Base-by-base conservation (phyloP, 2,113 vertebrate species). In the Zeus faber region DNA sequence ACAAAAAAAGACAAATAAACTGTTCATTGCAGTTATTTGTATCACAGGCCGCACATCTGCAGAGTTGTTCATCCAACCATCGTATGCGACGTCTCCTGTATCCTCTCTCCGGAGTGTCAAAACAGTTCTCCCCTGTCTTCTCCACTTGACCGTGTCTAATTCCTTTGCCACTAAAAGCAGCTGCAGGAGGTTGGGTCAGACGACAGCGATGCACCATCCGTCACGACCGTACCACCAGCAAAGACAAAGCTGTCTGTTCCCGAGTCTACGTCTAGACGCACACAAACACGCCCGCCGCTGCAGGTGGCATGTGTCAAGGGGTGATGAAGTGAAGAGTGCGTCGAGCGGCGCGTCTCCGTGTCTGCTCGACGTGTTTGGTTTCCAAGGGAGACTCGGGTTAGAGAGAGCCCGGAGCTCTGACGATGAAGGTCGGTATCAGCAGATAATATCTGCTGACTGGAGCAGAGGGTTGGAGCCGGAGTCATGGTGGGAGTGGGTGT, bases 391-490 rank as follows among this genome's bases (percentile, higher is more conserved):
- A 27, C 11, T 48, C 10, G 2, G 35, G 14, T 29, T n/a, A 8
- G 40, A 33, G 39, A 49, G 41, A 56, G 11, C 43, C 64, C 25
- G 29, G 10, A 59, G 69, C 29, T 26, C 26, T 44, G 64, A 56
- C 58, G 43, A 49, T 26, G 26, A 54, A 51, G 33, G 29, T 26
- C 4, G 26, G 17, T 49, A 39, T 16, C 26, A 10, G 16, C 44
- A 51, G 50, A 47, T 60, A 45, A 58, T 55, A 47, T 52, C 58
- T 64, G 52, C 66, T 70, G 29, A 69, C 29, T 44, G 0, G 18
- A 25, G 43, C 21, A 14, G 21, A 44, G 5, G 43, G 55, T 25
- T 21, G 11, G 16, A 8, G 44, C 27, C 31, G 18, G 8, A 31
- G 27, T 24, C 18, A 26, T 51, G 22, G 21, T 43, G 17, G 27